Evolutionary conservation across 1,140 invertebrate genomes (phyloP).

Genomic region (Chrysomallon squamiferum): DNA sequence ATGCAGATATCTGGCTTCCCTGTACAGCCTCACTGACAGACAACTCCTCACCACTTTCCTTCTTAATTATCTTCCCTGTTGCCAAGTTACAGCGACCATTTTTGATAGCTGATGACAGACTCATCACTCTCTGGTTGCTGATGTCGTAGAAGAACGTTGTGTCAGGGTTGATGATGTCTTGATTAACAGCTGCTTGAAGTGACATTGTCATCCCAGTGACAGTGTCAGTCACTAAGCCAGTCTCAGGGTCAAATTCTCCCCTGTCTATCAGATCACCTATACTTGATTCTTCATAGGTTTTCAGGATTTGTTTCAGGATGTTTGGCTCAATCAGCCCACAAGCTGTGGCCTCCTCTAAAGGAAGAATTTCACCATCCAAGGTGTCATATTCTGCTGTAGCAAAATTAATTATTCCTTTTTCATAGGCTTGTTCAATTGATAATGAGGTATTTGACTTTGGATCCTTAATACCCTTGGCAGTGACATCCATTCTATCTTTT

Average conservation of each 20-base stretch:
- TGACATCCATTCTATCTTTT: conserved; percentile 73
- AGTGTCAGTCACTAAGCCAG: conserved; percentile 73
- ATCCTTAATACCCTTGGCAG: conserved; percentile 78
- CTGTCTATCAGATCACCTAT: conserved; percentile 69
- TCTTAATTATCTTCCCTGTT: conserved; percentile 45
- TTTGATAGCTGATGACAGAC: conserved; percentile 45
- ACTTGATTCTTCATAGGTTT: conserved; percentile 45
- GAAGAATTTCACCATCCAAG: conserved; percentile 65
- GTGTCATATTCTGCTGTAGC: conserved; percentile 56
- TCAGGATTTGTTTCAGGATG: conserved; percentile 69
- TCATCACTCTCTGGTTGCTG: conserved; percentile 37
- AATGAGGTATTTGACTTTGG: conserved; percentile 70
- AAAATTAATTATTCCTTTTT: conserved; percentile 72
- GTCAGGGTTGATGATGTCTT: conserved; percentile 77
- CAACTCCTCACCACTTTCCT: conserved; percentile 41
- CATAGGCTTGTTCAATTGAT: conserved; percentile 82
- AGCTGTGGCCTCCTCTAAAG: conserved; percentile 83
- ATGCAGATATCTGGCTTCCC: conserved; percentile 33
- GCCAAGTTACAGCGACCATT: conserved; percentile 43
- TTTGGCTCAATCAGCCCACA: conserved; percentile 85
- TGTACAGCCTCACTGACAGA: conserved; percentile 46
- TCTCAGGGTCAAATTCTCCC: conserved; percentile 81
- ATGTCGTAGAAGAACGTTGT: conserved; percentile 59
- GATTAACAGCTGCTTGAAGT: conserved; percentile 75
- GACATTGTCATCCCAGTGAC: conserved; percentile 47